These are phyloP conservation scores for Bombyx mori DNA, from an alignment of 1,140 invertebrate species.

Conservation along the genomic window DNA sequence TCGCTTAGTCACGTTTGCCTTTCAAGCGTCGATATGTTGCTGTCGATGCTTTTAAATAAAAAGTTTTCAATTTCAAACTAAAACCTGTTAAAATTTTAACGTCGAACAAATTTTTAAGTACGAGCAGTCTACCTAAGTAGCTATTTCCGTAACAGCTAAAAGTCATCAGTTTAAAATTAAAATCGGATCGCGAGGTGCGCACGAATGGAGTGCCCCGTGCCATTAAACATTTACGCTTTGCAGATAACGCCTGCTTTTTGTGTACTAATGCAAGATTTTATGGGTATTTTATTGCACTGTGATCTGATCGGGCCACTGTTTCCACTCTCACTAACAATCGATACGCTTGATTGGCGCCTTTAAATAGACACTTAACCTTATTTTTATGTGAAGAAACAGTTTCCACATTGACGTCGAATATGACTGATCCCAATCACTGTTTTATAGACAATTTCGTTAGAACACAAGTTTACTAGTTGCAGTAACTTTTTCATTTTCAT, in stretches of 20 bases:
- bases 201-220: slow-evolving; percentile 39
- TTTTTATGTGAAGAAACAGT: slow-evolving; percentile 6
- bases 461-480: no score
- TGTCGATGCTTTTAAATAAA: background rate
- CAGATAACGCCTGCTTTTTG: slow-evolving; percentile 61
- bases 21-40: no score
- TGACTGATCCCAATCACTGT: no score
- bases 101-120: slow-evolving; percentile 34
- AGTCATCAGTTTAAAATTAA: slow-evolving; percentile 67
- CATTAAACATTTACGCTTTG: slow-evolving; percentile 61
- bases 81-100: slow-evolving; percentile 11
- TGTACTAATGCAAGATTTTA: slow-evolving; percentile 51
- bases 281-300: slow-evolving; percentile 51
- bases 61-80: slow-evolving; percentile 1
- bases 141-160: slow-evolving; percentile 55
- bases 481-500: background rate
- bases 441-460: no score
- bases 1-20: no score
- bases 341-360: slow-evolving; percentile 36
- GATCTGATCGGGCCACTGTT: slow-evolving; percentile 39
- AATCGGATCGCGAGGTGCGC: slow-evolving; percentile 50
- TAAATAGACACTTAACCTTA: slow-evolving; percentile 18
- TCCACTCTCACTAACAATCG: slow-evolving; percentile 47
- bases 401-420: no score
- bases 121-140: slow-evolving; percentile 43